Evolutionary conservation across 2,797 vertebrate species (phyloP), one percentile per base, ranked within the genome.

Genomic region (Falco rusticolus): DNA sequence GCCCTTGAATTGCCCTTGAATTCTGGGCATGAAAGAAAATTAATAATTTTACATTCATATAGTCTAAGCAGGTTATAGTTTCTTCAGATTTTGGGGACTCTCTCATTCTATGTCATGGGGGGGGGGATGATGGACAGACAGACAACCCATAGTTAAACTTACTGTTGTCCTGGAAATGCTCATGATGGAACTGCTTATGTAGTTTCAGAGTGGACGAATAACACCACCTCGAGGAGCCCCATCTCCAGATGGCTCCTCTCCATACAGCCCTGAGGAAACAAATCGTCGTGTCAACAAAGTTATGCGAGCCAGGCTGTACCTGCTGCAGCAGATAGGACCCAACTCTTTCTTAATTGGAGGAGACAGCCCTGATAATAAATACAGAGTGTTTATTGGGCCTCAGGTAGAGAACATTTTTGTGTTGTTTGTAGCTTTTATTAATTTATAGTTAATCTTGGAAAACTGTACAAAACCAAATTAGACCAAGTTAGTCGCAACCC

Each of bases 281-380:
- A 98, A 87, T 91, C 99, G 99, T 72, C 98, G 99, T 4, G 98
- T 99, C 90, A 99, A 98, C 97, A 99, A 99, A 97, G 99, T 99
- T 56, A 99, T 99, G 99, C 97, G 99, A 71, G 99, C 99, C 64
- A 98, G 99, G 75, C 98, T 99, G 37, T 99, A 99, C 96, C 79
- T 99, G 81, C 97, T 99, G 74, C 99, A 99, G 96, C 99, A 99
- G 71, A 99, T 99, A 91, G 99, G 99, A 95, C 99, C 99, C 39
- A 99, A 99, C 96, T 99, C 99, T 5, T 99, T 99, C 95, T 95
- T 99, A 69, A 99, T 99, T 90, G 99, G 99, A 71, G 99, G 99
- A 76, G 99, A 99, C 95, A 99, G 98, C 95, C 99, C 99, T 25
- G 99, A 99, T 70, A 99, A 99, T 84, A 99, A 99, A 91, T 99